These are phyloP conservation scores for Maniola jurtina DNA, from an alignment of 1,140 invertebrate species.

Conservation along the genomic window DNA sequence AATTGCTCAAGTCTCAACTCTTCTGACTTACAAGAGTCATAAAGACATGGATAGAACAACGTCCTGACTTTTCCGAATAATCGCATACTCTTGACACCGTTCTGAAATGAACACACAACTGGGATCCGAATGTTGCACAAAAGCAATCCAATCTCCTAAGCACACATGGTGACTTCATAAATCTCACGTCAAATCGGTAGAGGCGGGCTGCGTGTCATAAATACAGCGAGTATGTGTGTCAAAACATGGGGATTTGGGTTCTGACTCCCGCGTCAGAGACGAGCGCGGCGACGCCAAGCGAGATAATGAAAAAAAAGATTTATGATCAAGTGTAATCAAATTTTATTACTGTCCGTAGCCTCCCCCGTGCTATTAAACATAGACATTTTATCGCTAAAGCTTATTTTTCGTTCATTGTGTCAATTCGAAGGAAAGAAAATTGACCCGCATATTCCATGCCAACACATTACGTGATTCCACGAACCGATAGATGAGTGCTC, in stretches of 20 bases:
- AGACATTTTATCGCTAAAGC: slow-evolving; percentile 32
- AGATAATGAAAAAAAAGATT: slow-evolving; percentile 77
- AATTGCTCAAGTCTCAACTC: too few relatives aligned
- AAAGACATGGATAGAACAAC: background rate
- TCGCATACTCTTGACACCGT: background rate
- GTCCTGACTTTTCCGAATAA: background rate
- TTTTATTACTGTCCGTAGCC: slow-evolving; percentile 65
- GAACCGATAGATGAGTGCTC: too few relatives aligned
- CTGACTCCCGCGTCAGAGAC: slow-evolving; percentile 48
- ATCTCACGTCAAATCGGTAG: slow-evolving; percentile 66
- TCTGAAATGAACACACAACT: background rate
- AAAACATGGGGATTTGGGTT: slow-evolving; percentile 73
- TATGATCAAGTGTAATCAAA: slow-evolving; percentile 75
- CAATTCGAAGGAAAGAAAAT: slow-evolving; percentile 21
- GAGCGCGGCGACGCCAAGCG: slow-evolving; percentile 45
- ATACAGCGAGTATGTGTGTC: slow-evolving; percentile 70
- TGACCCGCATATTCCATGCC: slow-evolving; percentile 12
- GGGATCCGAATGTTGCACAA: slow-evolving; percentile 38
- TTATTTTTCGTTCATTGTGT: slow-evolving; percentile 47
- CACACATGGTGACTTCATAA: slow-evolving; percentile 75
- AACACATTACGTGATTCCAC: slow-evolving; percentile 15
- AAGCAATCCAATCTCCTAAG: slow-evolving; percentile 65
- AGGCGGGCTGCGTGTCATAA: slow-evolving; percentile 66
- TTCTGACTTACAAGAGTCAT: too few relatives aligned
- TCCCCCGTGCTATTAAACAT: slow-evolving; percentile 48